phyloP scores from a whole-genome alignment of 2,797 vertebrate species.

The Lutjanus campechanus region DNA sequence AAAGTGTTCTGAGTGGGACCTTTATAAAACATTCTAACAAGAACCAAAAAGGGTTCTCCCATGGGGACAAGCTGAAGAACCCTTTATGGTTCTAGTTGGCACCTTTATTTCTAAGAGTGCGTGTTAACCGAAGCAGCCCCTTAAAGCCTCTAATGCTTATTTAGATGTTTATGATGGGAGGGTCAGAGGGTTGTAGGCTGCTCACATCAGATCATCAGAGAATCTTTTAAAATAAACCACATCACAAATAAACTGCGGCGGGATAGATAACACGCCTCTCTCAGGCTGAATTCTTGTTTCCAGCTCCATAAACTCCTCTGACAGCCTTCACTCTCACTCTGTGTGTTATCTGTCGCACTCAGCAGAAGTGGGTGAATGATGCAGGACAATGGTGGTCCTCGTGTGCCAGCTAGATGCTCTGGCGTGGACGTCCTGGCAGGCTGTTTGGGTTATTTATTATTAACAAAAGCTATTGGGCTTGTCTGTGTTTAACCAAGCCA shows the following conservation, averaged over 20 bases:
- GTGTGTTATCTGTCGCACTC: not conserved
- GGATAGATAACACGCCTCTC: constrained; percentile 44
- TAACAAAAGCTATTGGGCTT: constrained; percentile 74
- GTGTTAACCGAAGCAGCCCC: constrained; percentile 37
- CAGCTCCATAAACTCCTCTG: constrained; percentile 31
- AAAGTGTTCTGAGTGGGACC: no score
- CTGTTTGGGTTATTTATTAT: constrained; percentile 84
- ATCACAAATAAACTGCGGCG: constrained; percentile 61
- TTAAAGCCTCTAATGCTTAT: constrained; percentile 59
- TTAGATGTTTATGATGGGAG: constrained; percentile 71
- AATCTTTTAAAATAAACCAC: constrained; percentile 72
- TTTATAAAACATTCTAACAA: no score
- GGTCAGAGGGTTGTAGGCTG: constrained; percentile 47
- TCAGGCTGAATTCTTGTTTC: constrained; percentile 54
- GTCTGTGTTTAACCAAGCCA: constrained; percentile 77
- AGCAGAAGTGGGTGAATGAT: constrained; percentile 22
- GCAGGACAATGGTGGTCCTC: constrained; percentile 44
- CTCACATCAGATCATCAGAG: constrained; percentile 57
- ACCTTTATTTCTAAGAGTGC: no score
- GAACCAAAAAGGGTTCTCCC: no score
- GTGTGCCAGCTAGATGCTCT: constrained; percentile 45
- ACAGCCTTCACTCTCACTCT: constrained; percentile 25
- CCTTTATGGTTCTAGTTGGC: no score
- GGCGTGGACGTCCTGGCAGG: constrained; percentile 44
- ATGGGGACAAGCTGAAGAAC: no score